phyloP scores from a whole-genome alignment of 2,797 vertebrate species.

The Cynodonichthys magdalenae region DNA sequence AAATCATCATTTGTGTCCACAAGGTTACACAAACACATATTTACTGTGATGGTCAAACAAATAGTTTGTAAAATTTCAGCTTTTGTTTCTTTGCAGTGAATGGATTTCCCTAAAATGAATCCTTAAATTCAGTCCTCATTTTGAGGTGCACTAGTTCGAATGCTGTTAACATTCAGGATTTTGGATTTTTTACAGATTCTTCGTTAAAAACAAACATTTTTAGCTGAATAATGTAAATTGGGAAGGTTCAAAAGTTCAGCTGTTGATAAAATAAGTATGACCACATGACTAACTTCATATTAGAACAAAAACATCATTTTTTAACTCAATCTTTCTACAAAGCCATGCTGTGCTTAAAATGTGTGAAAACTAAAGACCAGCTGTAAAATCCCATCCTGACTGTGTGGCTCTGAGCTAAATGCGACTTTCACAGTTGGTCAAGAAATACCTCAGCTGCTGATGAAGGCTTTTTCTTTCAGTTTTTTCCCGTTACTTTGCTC shows the following conservation, averaged over 20 bases:
- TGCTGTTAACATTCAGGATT: too few relatives aligned
- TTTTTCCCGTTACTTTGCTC: constrained; percentile 31
- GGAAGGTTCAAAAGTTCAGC: not conserved
- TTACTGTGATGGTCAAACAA: constrained; percentile 29
- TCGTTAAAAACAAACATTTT: too few relatives aligned
- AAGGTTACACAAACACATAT: constrained; percentile 7
- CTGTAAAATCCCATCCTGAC: constrained; percentile 50
- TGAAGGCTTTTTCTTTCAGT: constrained; percentile 47
- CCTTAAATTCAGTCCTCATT: not conserved
- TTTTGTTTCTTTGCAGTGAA: not conserved
- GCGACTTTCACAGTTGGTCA: constrained; percentile 70
- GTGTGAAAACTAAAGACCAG: constrained; percentile 58
- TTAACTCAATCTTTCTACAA: constrained; percentile 30
- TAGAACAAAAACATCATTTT: constrained; percentile 1
- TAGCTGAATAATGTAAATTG: not conserved
- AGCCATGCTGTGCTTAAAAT: constrained; percentile 32
- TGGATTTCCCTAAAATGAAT: not conserved
- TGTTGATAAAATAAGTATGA: not conserved
- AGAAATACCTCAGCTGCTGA: constrained; percentile 63
- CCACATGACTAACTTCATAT: not conserved
- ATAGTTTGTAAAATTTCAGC: constrained; percentile 38
- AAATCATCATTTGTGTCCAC: constrained; percentile 13
- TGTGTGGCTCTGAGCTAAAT: constrained; percentile 48
- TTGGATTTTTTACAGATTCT: too few relatives aligned
- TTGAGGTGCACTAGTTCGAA: too few relatives aligned